A percentile compares a stretch with the other conserved stretches of the same genome.
phyloP scores from a whole-genome alignment of 2,113 vertebrate species.

The Butastur rufipennis region DNA sequence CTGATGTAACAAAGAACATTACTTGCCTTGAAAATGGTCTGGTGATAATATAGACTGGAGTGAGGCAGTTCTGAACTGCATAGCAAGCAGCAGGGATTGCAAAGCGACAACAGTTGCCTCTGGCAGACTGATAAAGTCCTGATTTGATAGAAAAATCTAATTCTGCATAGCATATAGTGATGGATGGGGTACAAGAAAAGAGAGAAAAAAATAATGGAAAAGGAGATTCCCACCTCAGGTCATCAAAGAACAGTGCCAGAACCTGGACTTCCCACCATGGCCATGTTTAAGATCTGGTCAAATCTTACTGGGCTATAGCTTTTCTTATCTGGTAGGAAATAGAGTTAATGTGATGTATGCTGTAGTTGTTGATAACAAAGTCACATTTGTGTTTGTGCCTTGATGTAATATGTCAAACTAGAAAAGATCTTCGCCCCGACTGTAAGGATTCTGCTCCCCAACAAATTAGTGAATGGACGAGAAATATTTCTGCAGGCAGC shows the following conservation, averaged over 20 bases:
- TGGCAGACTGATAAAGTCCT: neutral
- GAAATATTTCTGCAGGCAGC: neutral
- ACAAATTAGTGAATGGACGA: neutral
- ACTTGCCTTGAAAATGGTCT: neutral
- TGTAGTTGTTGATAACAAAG: neutral
- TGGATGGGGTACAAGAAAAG: neutral
- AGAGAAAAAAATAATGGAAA: neutral
- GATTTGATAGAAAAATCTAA: neutral
- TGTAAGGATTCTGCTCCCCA: neutral
- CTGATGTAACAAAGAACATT: neutral
- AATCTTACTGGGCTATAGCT: neutral
- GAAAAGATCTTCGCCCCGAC: neutral
- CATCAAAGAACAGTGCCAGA: neutral
- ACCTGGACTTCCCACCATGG: neutral
- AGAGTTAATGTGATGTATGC: neutral
- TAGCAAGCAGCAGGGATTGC: neutral
- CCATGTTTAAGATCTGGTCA: neutral
- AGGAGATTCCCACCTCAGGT: neutral
- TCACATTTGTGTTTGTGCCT: neutral
- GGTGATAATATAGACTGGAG: neutral
- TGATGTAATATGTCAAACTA: neutral
- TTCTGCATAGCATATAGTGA: neutral
- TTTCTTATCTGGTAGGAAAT: neutral
- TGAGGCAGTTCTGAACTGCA: neutral
- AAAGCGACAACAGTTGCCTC: neutral